Conservation (phyloP, 1,140 invertebrate genomes). For the Probaryconus sp. region DNA sequence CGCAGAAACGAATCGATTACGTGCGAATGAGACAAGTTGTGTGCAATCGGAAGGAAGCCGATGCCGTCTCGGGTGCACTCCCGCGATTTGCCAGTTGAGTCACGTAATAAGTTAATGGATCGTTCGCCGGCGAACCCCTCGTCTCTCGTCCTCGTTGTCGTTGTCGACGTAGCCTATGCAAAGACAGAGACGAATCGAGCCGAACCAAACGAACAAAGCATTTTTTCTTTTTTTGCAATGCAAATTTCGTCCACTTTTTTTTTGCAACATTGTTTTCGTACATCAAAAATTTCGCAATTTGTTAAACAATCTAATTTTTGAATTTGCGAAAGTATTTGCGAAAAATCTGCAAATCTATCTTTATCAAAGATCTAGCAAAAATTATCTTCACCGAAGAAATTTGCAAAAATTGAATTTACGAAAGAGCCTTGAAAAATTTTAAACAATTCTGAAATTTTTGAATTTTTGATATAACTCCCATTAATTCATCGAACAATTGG, state of each 20-base stretch:
- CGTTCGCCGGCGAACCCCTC: conserved; percentile 18
- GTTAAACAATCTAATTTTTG: too few species aligned
- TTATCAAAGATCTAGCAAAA: too few species aligned
- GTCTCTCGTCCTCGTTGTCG: conserved; percentile 35
- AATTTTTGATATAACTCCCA: too few species aligned
- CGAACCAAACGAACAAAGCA: conserved; percentile 14
- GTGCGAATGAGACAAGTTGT: conserved; percentile 60
- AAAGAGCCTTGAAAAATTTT: too few species aligned
- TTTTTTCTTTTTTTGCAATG: conserved; percentile 10
- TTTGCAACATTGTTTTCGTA: too few species aligned
- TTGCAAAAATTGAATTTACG: too few species aligned
- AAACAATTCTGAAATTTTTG: too few species aligned
- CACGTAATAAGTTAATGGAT: conserved; percentile 64
- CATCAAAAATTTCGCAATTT: too few species aligned
- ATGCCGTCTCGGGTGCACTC: conserved; percentile 51
- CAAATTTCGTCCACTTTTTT: not conserved
- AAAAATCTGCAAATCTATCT: too few species aligned
- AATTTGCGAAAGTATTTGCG: too few species aligned
- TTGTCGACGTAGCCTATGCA: conserved; percentile 35
- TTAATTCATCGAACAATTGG: too few species aligned
- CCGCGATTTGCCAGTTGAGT: conserved; percentile 61
- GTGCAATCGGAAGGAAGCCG: conserved; percentile 61
- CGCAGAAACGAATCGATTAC: conserved; percentile 52
- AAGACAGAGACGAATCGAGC: conserved; percentile 43
- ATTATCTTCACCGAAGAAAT: too few species aligned